Evolutionary conservation across 2,888 invertebrate species (phyloP).

Genomic region (Drosophila peninsularis): DNA sequence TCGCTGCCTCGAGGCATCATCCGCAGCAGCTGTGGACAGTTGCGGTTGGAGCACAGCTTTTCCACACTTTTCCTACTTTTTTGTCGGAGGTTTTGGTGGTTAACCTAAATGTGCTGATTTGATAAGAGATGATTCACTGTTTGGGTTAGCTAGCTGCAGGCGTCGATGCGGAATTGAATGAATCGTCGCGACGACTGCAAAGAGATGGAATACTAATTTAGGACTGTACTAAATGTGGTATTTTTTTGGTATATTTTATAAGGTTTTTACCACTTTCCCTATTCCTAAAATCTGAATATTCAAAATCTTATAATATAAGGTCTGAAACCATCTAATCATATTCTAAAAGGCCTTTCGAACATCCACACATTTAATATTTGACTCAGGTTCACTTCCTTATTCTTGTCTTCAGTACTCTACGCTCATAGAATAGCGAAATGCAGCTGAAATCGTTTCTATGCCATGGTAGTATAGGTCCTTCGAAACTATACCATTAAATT

Average conservation of each 20-base stretch:
- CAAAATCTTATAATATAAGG: no score
- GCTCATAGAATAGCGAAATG: not conserved
- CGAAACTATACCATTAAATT: constrained; percentile 15
- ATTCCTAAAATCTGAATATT: no score
- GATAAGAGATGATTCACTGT: constrained; percentile 24
- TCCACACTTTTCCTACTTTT: constrained; percentile 28
- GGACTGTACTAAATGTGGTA: not conserved
- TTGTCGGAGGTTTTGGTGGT: constrained; percentile 34
- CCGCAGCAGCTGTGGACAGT: constrained; percentile 63
- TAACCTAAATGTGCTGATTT: constrained; percentile 47
- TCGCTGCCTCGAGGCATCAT: constrained; percentile 55
- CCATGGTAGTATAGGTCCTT: not conserved
- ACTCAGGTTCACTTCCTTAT: not conserved
- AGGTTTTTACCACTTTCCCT: no score
- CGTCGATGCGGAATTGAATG: constrained; percentile 3
- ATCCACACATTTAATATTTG: not conserved
- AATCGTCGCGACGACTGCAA: not conserved
- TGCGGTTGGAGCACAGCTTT: constrained; percentile 36
- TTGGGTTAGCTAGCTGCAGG: constrained; percentile 13
- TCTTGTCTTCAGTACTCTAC: not conserved
- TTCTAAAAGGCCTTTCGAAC: not conserved
- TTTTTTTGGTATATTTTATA: no score
- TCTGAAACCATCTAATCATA: not conserved
- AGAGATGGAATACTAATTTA: not conserved
- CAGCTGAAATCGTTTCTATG: not conserved